phyloP scores from a whole-genome alignment of 2,888 invertebrate genomes.

The Melanostoma mellinum region DNA sequence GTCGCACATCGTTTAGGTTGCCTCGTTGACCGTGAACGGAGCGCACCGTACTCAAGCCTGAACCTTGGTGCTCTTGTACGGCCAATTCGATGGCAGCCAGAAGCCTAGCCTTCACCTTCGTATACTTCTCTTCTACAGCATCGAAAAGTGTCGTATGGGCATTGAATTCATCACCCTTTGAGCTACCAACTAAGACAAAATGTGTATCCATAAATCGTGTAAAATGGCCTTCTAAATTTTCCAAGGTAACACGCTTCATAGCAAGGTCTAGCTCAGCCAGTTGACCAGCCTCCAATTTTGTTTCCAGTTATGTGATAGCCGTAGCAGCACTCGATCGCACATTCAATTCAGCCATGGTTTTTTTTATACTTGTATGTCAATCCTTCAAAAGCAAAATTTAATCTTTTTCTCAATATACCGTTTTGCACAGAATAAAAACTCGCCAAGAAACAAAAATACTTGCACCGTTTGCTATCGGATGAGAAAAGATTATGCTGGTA shows the following conservation, averaged over 20 bases:
- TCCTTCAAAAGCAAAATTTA: no score
- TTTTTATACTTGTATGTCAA: not conserved
- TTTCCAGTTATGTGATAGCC: slow-evolving; percentile 1
- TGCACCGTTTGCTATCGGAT: not conserved
- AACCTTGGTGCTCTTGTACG: not conserved
- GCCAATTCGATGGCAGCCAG: slow-evolving; percentile 3
- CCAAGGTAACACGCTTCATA: slow-evolving; percentile 26
- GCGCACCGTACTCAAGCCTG: not conserved
- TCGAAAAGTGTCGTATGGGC: slow-evolving; percentile 29
- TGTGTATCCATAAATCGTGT: slow-evolving; percentile 25
- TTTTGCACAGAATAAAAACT: not conserved
- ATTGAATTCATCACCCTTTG: slow-evolving; percentile 10
- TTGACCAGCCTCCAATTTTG: slow-evolving; percentile 11
- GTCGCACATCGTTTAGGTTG: slow-evolving; percentile 10
- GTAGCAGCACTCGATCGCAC: slow-evolving; percentile 20
- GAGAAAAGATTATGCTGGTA: not conserved
- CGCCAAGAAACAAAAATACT: not conserved
- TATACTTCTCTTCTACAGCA: slow-evolving; percentile 14
- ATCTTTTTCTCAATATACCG: not conserved
- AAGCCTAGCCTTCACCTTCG: slow-evolving; percentile 29
- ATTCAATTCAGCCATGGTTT: slow-evolving; percentile 20
- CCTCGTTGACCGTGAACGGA: not conserved
- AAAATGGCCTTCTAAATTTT: slow-evolving; percentile 31
- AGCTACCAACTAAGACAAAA: slow-evolving; percentile 19
- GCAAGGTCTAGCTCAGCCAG: slow-evolving; percentile 6